phyloP scores from a whole-genome alignment of 2,797 vertebrate species.

The Alca torda region DNA sequence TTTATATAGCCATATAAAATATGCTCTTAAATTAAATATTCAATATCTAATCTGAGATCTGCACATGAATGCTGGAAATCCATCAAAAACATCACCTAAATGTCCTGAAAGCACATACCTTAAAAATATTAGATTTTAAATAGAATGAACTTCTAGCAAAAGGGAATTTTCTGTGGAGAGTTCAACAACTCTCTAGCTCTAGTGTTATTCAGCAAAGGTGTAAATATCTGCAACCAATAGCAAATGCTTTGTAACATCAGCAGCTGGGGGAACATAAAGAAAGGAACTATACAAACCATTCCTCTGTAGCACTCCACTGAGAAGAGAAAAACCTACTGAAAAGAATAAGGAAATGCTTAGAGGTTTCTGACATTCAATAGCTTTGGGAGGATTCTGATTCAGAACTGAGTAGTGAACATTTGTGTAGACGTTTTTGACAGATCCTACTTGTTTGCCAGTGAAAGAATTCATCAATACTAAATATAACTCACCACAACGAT shows the following conservation, averaged over 20 bases:
- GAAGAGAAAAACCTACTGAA: not conserved
- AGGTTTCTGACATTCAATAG: not conserved
- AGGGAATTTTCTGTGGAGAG: not conserved
- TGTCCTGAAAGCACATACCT: not conserved
- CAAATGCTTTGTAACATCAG: not conserved
- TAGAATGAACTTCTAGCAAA: not conserved
- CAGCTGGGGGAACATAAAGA: not conserved
- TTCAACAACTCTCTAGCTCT: not conserved
- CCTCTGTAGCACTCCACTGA: not conserved
- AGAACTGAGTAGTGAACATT: not conserved
- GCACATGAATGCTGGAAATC: not conserved
- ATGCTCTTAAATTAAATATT: not conserved
- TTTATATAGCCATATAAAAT: not conserved
- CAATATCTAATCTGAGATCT: not conserved
- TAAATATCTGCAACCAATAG: not conserved
- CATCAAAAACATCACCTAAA: not conserved
- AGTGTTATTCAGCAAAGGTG: not conserved
- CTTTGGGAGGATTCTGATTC: not conserved
- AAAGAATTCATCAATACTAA: not conserved
- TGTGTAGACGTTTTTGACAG: not conserved
- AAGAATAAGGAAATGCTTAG: not conserved
- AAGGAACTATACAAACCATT: not conserved
- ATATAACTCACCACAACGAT: not conserved
- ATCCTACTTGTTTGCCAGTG: not conserved
- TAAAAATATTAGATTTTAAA: not conserved